Percentiles rank a stretch among this genome's conserved stretches.
phyloP scores from a whole-genome alignment of 1,140 invertebrate genomes.

The Zaprionus kolodkinae region DNA sequence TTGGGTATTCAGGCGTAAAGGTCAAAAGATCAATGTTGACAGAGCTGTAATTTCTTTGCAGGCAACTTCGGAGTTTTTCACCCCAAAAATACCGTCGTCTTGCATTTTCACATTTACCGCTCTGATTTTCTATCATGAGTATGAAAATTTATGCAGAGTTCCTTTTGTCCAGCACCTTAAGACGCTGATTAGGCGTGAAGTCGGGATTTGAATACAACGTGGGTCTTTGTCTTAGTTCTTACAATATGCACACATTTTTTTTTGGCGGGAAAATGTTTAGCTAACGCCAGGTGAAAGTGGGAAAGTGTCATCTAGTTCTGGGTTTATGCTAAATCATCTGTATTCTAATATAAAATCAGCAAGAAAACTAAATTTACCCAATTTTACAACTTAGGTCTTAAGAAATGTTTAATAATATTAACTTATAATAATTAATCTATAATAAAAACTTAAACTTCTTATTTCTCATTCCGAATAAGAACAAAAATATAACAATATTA shows the following conservation, averaged over 20 bases:
- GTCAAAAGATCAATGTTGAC: constrained; percentile 79
- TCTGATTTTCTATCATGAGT: constrained; percentile 54
- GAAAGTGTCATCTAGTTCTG: background rate
- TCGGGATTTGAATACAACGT: constrained; percentile 71
- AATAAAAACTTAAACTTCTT: background rate
- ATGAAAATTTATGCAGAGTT: constrained; percentile 63
- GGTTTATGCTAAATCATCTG: background rate
- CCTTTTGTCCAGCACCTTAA: constrained; percentile 64
- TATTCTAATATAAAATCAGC: background rate
- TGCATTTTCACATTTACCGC: constrained; percentile 57
- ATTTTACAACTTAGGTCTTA: no score
- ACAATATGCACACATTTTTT: constrained; percentile 38
- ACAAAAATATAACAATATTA: no score
- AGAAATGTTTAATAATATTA: no score
- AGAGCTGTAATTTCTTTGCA: constrained; percentile 41
- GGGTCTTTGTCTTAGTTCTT: constrained; percentile 25
- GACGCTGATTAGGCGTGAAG: constrained; percentile 78
- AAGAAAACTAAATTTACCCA: no score
- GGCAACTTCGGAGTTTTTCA: constrained; percentile 36
- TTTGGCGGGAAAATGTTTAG: constrained; percentile 58
- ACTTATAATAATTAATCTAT: no score
- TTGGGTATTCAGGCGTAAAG: constrained; percentile 74
- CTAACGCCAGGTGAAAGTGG: constrained; percentile 10
- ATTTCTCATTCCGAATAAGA: no score
- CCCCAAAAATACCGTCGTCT: constrained; percentile 35